Conservation (phyloP, 2,113 vertebrate genomes). For the Callocephalon fimbriatum region DNA sequence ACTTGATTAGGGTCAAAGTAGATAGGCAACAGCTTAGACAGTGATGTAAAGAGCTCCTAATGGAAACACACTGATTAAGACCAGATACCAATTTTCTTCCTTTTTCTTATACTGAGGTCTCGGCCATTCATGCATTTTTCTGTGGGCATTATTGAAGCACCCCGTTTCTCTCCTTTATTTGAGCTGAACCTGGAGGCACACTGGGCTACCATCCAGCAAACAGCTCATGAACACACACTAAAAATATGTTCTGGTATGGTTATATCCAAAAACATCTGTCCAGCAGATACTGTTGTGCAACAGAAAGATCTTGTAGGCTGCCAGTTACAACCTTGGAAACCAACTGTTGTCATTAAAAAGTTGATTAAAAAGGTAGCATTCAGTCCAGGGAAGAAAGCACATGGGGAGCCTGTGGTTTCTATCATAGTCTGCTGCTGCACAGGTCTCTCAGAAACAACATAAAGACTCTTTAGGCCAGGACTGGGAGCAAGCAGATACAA, state of each 20-base stretch:
- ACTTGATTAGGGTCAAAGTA: neutral
- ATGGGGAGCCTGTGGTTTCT: neutral
- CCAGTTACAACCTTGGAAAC: neutral
- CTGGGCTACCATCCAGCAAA: constrained; percentile 24
- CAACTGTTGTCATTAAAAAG: neutral
- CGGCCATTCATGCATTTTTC: neutral
- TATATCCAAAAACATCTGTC: constrained; percentile 10
- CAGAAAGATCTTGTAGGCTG: neutral
- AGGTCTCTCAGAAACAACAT: neutral
- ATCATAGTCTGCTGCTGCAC: neutral
- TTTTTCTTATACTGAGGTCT: neutral
- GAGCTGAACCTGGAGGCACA: neutral
- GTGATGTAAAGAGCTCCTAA: neutral
- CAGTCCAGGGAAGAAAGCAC: neutral
- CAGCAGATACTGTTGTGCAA: constrained; percentile 38
- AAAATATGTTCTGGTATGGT: neutral
- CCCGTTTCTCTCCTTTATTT: constrained; percentile 6
- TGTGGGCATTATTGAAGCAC: neutral
- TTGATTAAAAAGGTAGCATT: neutral
- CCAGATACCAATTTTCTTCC: neutral
- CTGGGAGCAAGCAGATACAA: neutral
- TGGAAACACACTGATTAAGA: neutral
- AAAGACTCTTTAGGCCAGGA: neutral
- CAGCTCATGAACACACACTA: constrained; percentile 24
- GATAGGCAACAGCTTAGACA: neutral